Base-by-base conservation (phyloP, 2,888 invertebrate species). In the Poecilobothrus nobilitatus region DNA sequence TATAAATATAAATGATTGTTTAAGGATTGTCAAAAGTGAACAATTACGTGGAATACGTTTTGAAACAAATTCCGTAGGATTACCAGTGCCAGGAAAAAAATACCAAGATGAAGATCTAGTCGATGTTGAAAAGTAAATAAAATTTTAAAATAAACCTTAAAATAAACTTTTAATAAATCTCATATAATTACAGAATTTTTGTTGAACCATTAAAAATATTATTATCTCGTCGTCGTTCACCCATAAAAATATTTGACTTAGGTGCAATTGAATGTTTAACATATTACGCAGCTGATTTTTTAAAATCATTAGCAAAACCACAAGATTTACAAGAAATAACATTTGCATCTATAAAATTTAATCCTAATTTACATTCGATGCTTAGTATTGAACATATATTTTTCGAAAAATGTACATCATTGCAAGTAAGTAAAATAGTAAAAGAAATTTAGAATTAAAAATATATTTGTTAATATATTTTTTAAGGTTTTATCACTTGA, bases 281-380 rank as follows among this genome's bases (percentile, higher is more conserved):
- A 41, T 79, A 79, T 68, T 80, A 79, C 71, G 79, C 80, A 68
- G 75, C 76, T 68, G 81, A 81, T 71, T 78, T 81, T 71, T 72
- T 81, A 1, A 80, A 79, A 74, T 78, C 80, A 68, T 75, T 78
- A 70, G 76, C 79, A 67, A 81, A 81, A 71, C 82, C 87, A 66
- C 83, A 84, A 73, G 84, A 86, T 70, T 78, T 91, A 66, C 83
- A 85, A 70, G 84, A 86, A 72, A 82, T 91, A 64, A 88, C 89
- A 74, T 81, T 91, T 74, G 89, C 90, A 72, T 89, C 89, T 67
- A 86, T 91, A 41, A 91, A 90, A 79, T 88, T 88, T 78, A 88
- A 90, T 83, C 88, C 90, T 69, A 86, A 87, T 75, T 84, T 86
- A 75, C 90, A 90, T 80, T 84, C 85, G 67, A 83, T 89, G 67